Conservation (phyloP, 2,113 vertebrate genomes). For the Capreolus pygargus region DNA sequence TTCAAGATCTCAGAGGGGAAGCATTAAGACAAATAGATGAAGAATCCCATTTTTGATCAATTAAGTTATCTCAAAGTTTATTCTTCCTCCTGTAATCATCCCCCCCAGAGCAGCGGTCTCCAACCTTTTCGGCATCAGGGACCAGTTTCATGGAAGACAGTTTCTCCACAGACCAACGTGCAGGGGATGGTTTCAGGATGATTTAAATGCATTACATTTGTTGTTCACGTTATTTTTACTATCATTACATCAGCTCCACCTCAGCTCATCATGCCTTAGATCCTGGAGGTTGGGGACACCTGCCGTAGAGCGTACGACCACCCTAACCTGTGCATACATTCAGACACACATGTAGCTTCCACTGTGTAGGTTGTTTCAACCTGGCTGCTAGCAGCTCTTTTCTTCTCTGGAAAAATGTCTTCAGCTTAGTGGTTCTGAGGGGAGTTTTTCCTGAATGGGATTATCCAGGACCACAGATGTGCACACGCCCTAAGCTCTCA, state of each 20-base stretch:
- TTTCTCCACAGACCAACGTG: neutral
- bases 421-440: neutral
- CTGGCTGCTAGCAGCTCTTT: neutral
- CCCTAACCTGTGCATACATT: neutral
- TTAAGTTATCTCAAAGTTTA: neutral
- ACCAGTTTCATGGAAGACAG: neutral
- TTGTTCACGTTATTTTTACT: neutral
- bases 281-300: neutral
- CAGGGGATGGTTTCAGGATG: neutral
- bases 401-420: neutral
- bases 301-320: rapidly evolving
- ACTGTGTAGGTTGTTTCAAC: neutral
- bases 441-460: neutral
- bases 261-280: neutral
- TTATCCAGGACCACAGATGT: neutral
- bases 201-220: neutral
- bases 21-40: neutral
- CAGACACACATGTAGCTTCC: neutral
- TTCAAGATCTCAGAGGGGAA: neutral
- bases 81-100: neutral
- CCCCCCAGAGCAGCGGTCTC: neutral
- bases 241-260: neutral
- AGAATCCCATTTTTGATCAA: neutral
- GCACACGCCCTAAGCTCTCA: neutral
- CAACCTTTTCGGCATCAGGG: neutral